phyloP scores from a whole-genome alignment of 2,113 vertebrate species.

The Sebastes schlegelii region DNA sequence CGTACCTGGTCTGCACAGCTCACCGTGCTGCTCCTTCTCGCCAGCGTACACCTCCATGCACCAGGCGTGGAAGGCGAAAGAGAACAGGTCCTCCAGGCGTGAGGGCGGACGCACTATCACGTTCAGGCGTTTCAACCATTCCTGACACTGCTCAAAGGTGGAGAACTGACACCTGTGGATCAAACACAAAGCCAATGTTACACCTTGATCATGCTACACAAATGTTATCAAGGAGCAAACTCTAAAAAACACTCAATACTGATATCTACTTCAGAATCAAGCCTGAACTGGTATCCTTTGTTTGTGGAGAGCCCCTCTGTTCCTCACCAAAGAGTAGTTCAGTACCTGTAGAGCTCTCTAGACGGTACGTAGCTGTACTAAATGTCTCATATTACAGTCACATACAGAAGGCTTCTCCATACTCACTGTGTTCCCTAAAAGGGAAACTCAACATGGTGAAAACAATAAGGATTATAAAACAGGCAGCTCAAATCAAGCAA shows the following conservation, averaged over 20 bases:
- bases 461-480: too few relatives aligned
- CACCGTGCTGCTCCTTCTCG: conserved; percentile 96
- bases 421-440: neutral
- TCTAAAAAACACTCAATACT: neutral
- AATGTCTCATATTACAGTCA: neutral
- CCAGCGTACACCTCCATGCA: conserved; percentile 95
- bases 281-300: neutral
- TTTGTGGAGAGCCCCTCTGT: neutral
- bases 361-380: neutral
- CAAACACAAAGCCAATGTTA: neutral
- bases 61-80: conserved; percentile 97
- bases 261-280: neutral
- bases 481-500: too few relatives aligned
- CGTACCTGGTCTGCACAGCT: conserved; percentile 94
- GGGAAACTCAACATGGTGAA: neutral
- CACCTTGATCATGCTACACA: neutral
- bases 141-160: conserved; percentile 98
- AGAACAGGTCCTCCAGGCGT: conserved; percentile 96
- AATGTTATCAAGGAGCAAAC: neutral
- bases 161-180: conserved; percentile 93
- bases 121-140: conserved; percentile 94
- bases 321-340: neutral
- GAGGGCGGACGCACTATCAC: conserved; percentile 89
- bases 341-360: neutral
- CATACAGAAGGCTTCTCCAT: neutral